Evolutionary conservation across 2,888 invertebrate species (phyloP), one percentile per base, ranked within the genome.

Genomic region (Drosophila planitibia): DNA sequence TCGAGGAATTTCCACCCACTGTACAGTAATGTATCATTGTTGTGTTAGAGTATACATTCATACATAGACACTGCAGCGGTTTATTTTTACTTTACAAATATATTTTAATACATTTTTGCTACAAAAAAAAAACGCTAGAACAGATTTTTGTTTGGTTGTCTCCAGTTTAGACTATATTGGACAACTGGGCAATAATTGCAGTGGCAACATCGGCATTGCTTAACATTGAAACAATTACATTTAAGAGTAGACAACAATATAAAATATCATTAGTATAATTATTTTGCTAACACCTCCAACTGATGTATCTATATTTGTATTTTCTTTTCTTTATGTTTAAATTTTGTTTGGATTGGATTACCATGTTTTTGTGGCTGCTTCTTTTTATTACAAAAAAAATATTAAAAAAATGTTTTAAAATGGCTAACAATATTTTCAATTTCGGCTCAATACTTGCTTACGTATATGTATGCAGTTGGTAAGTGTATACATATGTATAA

Each of bases 11-110:
- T 9, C 47, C 22, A 9, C 16, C 47, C 47, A 22, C 4, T 25
- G 16, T 25, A 9, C 47, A 47, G 14, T 47, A 47, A 47, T 16
- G 25, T 0, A 22, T 12, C n/a, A 44, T 49, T 49, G 4, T 47
- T 58, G n/a, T 7, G 51, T 70, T 64, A 30, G 49, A 61, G 47
- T 71, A 60, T n/a, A 76, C 59, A 69, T 49, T 64, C 61, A 78
- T 58, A 58, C 59, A 73, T 78, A 76, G 74, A 73, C 68, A 59
- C 73, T 78, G 74, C 79, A 58, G 74, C 60, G 53, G 25, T 76
- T 78, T 78, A 74, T 76, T 76, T 53, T 54, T 33, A 64, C 55
- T 64, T 76, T 72, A 58, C 62, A 62, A 58, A 73, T 77, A 58
- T 61, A 67, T 55, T 72, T 77, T 12, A 49, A 68, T 73, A 67